Evolutionary conservation across 2,113 vertebrate species (phyloP), one percentile per base, ranked within the genome.

Genomic region (Sinocyclocheilus maitianheensis): DNA sequence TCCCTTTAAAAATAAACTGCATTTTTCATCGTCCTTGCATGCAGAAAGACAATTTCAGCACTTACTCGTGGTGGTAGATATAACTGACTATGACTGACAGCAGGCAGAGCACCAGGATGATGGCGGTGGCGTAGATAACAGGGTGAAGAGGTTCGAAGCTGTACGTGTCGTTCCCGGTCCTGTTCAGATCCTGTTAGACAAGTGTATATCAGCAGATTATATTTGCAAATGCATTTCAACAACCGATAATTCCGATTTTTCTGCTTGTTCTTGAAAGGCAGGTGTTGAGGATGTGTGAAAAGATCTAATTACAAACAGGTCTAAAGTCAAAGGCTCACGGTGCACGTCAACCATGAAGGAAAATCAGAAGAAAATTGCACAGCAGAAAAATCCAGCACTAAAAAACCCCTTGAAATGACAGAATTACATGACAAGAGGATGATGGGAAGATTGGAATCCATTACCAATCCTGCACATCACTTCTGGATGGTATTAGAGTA

Each of bases 51-150:
- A 3, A 24, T 6, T 30, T 30, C 7, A 40, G n/a, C 58, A 80
- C 92, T 90, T 94, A 99, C 98, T 96, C 97, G 95, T 97, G 97
- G 89, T 97, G 96, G 91, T 97, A 97, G 69, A 97, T 85, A 84
- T 99, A 99, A 87, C 96, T 99, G 91, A 96, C 65, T 20, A 97
- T 96, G 85, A 98, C 94, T 4, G 93, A 93, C 87, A 97, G 60
- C 75, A 99, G 94, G 88, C 97, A 96, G 53, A 97, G 88, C 1
- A 98, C 93, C 7, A 99, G 95, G 67, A 98, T 91, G 78, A 96
- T 75, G 0, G 95, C 93, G 0, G 97, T 96, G 5, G 96, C 96
- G 37, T 99, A 99, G 90, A 97, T 93, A 85, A 99, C 96, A 0
- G 98, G 97, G 87, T 99, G 97, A 81, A 99, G 90, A 30, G 96